Evolutionary conservation across 1,140 invertebrate genomes (phyloP).

Genomic region (Oppia nitens): DNA sequence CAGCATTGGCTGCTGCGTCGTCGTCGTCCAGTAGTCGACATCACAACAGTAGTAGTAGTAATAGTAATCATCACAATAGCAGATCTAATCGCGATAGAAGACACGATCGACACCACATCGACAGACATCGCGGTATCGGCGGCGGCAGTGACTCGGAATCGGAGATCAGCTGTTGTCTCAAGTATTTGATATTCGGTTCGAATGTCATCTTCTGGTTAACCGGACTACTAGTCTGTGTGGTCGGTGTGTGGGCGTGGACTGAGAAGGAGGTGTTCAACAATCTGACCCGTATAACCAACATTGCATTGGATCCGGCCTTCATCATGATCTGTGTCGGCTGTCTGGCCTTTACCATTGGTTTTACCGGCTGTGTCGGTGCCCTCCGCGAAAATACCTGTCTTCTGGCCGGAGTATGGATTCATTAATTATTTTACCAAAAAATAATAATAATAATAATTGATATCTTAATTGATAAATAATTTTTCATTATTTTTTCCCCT

Average conservation of each 20-base stretch:
- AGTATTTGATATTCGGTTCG: constrained; percentile 91
- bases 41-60: not conserved
- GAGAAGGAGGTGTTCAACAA: constrained; percentile 94
- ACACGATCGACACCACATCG: not conserved
- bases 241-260: constrained; percentile 90
- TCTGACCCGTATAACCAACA: constrained; percentile 51
- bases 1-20: not conserved
- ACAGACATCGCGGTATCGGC: no score
- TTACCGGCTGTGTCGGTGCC: constrained; percentile 91
- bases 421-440: not conserved
- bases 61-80: not conserved
- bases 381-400: constrained; percentile 52
- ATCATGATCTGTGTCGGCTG: constrained; percentile 73
- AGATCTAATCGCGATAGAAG: not conserved
- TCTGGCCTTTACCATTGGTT: constrained; percentile 84
- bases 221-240: constrained; percentile 61
- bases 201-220: constrained; percentile 94
- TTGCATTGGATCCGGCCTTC: constrained; percentile 87
- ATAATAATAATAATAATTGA: not conserved
- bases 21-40: no score
- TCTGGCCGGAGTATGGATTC: constrained; percentile 56
- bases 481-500: constrained; percentile 19
- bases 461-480: not conserved
- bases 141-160: not conserved
- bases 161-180: constrained; percentile 91